A percentile compares a stretch with the other conserved stretches of the same genome.
Evolutionary conservation across 2,888 invertebrate genomes (phyloP).

Genomic region (Philereme transversata): DNA sequence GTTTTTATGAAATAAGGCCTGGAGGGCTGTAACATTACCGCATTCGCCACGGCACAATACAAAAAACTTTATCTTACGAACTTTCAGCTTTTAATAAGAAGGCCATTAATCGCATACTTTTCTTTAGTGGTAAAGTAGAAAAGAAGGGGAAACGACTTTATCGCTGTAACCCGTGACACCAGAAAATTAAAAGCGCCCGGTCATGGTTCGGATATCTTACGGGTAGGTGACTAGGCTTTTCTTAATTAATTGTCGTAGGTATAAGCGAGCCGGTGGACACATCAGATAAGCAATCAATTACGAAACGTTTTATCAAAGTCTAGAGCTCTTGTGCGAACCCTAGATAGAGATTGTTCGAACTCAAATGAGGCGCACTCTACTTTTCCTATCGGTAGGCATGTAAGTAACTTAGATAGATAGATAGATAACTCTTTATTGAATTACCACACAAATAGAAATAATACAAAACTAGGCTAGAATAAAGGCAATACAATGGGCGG

Average conservation of each 20-base stretch:
- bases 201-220: conserved; percentile 74
- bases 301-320: conserved; percentile 30
- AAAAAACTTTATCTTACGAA: conserved; percentile 68
- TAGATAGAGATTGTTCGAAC: no score
- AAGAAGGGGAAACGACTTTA: conserved; percentile 63
- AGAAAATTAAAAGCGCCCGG: conserved; percentile 79
- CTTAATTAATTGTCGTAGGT: conserved; percentile 73
- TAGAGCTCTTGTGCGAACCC: conserved; percentile 10
- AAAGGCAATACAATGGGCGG: no score
- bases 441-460: no score
- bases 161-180: conserved; percentile 76
- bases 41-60: conserved; percentile 39
- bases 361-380: no score
- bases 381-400: no score
- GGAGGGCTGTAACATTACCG: no score
- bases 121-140: conserved; percentile 57
- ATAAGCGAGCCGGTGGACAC: conserved; percentile 48
- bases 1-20: no score
- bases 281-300: conserved; percentile 40
- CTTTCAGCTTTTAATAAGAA: conserved; percentile 78
- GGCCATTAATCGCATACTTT: conserved; percentile 76
- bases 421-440: no score
- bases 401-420: no score
- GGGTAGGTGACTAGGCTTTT: conserved; percentile 74
- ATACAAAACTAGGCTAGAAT: no score